A percentile compares a stretch with the other conserved stretches of the same genome.
phyloP scores from a whole-genome alignment of 2,888 invertebrate species.

The Oscheius sp. region DNA sequence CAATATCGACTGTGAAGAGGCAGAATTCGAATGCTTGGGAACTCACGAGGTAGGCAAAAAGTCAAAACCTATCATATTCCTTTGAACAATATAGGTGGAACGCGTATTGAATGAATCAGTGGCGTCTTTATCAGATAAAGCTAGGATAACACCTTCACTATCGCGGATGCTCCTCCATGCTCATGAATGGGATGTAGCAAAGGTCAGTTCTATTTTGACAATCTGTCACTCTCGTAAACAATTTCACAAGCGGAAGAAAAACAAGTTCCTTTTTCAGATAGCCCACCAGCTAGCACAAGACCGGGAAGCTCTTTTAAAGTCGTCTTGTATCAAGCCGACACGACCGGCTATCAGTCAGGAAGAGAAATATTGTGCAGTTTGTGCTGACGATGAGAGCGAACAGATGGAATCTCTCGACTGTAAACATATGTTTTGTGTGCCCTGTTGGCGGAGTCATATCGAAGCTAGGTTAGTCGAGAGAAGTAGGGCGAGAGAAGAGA shows the following conservation, averaged over 20 bases:
- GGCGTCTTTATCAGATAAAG: conserved; percentile 30
- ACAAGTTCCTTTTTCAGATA: conserved; percentile 11
- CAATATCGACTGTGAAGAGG: conserved; percentile 44
- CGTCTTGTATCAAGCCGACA: conserved; percentile 27
- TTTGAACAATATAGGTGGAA: too few relatives aligned
- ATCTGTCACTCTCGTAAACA: not conserved
- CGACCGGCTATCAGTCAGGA: not conserved
- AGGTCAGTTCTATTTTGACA: conserved; percentile 74
- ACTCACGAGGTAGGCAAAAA: conserved; percentile 40
- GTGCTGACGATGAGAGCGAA: conserved; percentile 35
- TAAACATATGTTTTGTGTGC: conserved; percentile 86
- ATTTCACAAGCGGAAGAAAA: not conserved
- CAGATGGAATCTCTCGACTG: conserved; percentile 52
- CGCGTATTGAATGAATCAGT: conserved; percentile 46
- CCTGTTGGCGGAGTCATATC: conserved; percentile 95
- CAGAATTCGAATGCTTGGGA: conserved; percentile 49
- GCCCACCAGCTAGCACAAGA: conserved; percentile 3
- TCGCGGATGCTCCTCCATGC: conserved; percentile 79
- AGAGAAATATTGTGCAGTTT: conserved; percentile 39
- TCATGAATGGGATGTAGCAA: conserved; percentile 87
- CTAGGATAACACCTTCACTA: conserved; percentile 42
- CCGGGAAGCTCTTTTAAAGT: conserved; percentile 14
- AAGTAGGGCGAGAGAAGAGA: not conserved
- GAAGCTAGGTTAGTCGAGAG: conserved; percentile 86
- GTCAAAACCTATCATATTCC: too few relatives aligned